Conservation (phyloP, 1,140 invertebrate species). For the Panagrolaimus sp. region DNA sequence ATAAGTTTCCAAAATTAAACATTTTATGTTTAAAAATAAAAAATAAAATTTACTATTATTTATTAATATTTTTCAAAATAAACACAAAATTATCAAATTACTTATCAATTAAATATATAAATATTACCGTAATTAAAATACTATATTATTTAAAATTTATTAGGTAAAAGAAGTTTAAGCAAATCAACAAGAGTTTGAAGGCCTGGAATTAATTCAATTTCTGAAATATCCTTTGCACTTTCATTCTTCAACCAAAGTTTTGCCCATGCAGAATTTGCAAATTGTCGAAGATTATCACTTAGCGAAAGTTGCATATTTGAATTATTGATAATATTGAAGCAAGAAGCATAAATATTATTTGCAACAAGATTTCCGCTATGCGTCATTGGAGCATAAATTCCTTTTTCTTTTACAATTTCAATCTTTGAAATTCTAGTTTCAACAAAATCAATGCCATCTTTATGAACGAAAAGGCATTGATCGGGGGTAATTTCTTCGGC, state of each 20-base stretch:
- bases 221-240: neutral
- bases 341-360: conserved; percentile 37
- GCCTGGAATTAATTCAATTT: conserved; percentile 20
- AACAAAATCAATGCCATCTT: conserved; percentile 5
- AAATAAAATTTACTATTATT: no score
- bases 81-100: no score
- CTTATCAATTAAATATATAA: no score
- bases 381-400: conserved; percentile 45
- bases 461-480: conserved; percentile 40
- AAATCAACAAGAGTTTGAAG: neutral
- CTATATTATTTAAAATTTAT: neutral
- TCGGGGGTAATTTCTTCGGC: conserved; percentile 35
- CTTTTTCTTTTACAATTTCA: conserved; percentile 21
- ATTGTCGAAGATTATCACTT: conserved; percentile 25
- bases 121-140: no score
- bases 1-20: no score
- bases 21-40: no score
- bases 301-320: conserved; percentile 28
- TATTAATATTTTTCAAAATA: no score
- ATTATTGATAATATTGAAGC: conserved; percentile 33
- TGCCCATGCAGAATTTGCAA: neutral
- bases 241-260: conserved; percentile 22
- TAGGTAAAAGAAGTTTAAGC: neutral
- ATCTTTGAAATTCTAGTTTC: conserved; percentile 20
- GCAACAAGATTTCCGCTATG: conserved; percentile 36